Evolutionary conservation across 1,140 invertebrate genomes (phyloP).

Genomic region (Riptortus pedestris): DNA sequence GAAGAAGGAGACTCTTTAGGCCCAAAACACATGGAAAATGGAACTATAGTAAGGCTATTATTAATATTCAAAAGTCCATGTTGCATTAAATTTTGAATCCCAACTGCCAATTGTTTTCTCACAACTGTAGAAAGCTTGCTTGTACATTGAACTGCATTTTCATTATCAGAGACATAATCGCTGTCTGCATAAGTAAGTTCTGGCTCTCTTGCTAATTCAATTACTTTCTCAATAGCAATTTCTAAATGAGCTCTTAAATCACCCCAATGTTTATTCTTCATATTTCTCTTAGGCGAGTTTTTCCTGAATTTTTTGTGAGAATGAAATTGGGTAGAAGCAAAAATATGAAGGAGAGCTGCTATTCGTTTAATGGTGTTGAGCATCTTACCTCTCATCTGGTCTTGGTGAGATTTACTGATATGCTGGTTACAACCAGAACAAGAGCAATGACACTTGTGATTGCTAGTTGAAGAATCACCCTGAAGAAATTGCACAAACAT

Average conservation of each 20-base stretch:
- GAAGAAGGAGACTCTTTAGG: constrained; percentile 44
- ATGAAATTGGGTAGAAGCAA: constrained; percentile 81
- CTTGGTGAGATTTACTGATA: constrained; percentile 19
- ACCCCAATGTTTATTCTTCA: constrained; percentile 81
- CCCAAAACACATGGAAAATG: constrained; percentile 80
- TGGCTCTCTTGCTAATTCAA: constrained; percentile 51
- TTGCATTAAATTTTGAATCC: constrained; percentile 82
- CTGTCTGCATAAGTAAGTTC: constrained; percentile 39
- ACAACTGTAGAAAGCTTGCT: constrained; percentile 75
- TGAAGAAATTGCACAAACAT: constrained; percentile 94
- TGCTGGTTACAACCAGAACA: constrained; percentile 26
- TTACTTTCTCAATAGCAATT: constrained; percentile 71
- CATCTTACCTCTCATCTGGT: constrained; percentile 43
- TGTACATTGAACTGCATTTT: constrained; percentile 47
- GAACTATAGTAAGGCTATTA: constrained; percentile 62
- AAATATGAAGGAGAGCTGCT: constrained; percentile 79
- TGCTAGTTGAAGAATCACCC: constrained; percentile 38
- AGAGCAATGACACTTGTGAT: constrained; percentile 20
- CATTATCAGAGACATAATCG: constrained; percentile 53
- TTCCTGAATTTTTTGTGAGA: constrained; percentile 52
- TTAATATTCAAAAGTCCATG: constrained; percentile 65
- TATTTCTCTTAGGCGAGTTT: constrained; percentile 74
- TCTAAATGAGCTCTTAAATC: constrained; percentile 87
- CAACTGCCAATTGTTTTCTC: constrained; percentile 78
- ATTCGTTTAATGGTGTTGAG: constrained; percentile 70